These are phyloP conservation scores for Tethea ocularis DNA, from an alignment of 2,888 invertebrate species.

Conservation along the genomic window DNA sequence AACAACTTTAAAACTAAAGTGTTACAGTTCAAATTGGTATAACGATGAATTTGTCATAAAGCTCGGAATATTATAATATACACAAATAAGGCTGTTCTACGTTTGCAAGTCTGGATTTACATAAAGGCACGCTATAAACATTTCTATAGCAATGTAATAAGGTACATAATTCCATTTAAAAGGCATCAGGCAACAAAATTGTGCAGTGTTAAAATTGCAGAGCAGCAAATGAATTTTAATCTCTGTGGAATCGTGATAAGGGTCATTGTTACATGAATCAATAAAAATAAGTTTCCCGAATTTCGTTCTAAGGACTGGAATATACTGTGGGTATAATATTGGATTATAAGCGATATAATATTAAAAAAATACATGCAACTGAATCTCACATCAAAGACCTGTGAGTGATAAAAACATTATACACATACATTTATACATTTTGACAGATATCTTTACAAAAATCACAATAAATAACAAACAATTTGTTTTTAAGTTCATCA, in stretches of 20 bases:
- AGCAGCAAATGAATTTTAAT: constrained; percentile 5
- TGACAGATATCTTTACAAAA: constrained; percentile 7
- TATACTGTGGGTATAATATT: neutral
- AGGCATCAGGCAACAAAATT: neutral
- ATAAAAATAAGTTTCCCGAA: neutral
- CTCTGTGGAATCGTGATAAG: constrained; percentile 5
- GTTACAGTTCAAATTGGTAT: constrained; percentile 37
- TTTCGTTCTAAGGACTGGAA: neutral
- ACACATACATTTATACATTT: constrained; percentile 5
- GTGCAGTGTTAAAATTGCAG: constrained; percentile 1
- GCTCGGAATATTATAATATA: constrained; percentile 24
- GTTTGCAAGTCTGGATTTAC: neutral
- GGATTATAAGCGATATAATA: neutral
- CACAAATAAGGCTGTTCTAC: constrained; percentile 14
- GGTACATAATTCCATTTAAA: neutral
- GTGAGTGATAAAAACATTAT: neutral
- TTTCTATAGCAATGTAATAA: neutral
- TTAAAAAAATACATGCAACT: constrained; percentile 5
- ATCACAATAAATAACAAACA: neutral
- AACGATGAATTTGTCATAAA: constrained; percentile 33
- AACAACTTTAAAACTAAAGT: constrained; percentile 28
- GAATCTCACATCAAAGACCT: neutral
- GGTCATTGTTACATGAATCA: neutral
- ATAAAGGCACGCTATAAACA: neutral
- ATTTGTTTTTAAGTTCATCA: neutral